Evolutionary conservation across 2,113 vertebrate genomes (phyloP).

Genomic region (Sitta europaea): DNA sequence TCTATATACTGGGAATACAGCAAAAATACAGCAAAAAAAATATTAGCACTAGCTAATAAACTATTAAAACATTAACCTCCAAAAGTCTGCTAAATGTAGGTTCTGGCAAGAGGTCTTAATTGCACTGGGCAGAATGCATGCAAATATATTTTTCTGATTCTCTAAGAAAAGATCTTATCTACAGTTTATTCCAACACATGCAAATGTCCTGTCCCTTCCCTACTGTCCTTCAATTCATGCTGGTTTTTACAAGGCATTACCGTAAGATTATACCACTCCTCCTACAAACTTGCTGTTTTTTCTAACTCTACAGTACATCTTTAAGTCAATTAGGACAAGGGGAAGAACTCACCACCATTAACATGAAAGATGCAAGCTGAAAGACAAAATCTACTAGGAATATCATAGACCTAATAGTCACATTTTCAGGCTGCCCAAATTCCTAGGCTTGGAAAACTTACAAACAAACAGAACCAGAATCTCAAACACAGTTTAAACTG

Average conservation of each 20-base stretch:
- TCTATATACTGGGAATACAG: background rate
- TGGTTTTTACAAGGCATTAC: background rate
- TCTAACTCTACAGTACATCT: background rate
- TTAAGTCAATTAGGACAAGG: background rate
- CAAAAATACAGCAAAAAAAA: no score
- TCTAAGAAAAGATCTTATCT: background rate
- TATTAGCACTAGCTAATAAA: background rate
- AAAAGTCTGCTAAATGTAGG: background rate
- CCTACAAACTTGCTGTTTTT: background rate
- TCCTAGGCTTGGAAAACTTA: background rate
- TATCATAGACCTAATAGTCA: background rate
- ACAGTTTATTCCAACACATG: background rate
- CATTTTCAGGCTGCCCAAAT: background rate
- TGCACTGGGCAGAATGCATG: background rate
- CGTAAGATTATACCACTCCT: background rate
- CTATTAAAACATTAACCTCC: conserved; percentile 31
- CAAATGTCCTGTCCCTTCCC: background rate
- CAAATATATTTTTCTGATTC: background rate
- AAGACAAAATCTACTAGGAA: background rate
- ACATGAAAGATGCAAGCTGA: background rate
- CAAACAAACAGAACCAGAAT: background rate
- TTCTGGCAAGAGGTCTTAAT: background rate
- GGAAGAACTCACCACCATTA: background rate
- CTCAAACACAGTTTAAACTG: background rate
- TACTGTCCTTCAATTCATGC: background rate